Evolutionary conservation across 2,888 invertebrate genomes (phyloP).

Genomic region (Melanostoma scalare): DNA sequence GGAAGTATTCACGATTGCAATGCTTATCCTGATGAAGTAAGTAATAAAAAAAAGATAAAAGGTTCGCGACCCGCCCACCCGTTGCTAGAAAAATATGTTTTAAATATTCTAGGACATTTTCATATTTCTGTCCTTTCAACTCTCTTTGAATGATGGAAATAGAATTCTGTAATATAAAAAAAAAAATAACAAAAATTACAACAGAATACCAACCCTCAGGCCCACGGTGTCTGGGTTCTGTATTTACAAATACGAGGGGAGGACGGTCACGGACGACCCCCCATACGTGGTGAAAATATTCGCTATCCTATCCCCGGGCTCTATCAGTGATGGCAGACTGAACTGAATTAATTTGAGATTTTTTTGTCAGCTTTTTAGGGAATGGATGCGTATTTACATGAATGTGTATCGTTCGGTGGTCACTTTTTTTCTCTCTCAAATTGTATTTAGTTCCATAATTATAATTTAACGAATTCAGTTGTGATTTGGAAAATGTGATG

Average conservation of each 20-base stretch:
- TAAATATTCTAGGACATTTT: slow-evolving; percentile 60
- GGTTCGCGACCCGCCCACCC: slow-evolving; percentile 26
- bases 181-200: slow-evolving; percentile 2
- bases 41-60: slow-evolving; percentile 27
- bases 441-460: slow-evolving; percentile 64
- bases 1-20: neutral
- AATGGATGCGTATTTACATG: slow-evolving; percentile 22
- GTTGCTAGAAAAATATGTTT: slow-evolving; percentile 57
- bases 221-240: slow-evolving; percentile 36
- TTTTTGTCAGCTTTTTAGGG: slow-evolving; percentile 28
- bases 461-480: slow-evolving; percentile 20
- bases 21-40: slow-evolving; percentile 29
- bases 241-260: slow-evolving; percentile 31
- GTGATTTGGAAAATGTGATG: slow-evolving; percentile 14
- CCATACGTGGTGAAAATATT: slow-evolving; percentile 48
- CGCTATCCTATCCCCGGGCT: slow-evolving; percentile 50
- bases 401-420: neutral
- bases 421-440: slow-evolving; percentile 2
- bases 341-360: slow-evolving; percentile 69
- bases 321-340: slow-evolving; percentile 61
- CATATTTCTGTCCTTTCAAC: slow-evolving; percentile 18
- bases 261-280: slow-evolving; percentile 21
- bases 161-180: slow-evolving; percentile 59
- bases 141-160: slow-evolving; percentile 44
- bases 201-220: slow-evolving; percentile 42